Percentiles rank a stretch among this genome's conserved stretches.
Conservation (phyloP, 92 coral and sea anemone species). For the Porites rus region DNA sequence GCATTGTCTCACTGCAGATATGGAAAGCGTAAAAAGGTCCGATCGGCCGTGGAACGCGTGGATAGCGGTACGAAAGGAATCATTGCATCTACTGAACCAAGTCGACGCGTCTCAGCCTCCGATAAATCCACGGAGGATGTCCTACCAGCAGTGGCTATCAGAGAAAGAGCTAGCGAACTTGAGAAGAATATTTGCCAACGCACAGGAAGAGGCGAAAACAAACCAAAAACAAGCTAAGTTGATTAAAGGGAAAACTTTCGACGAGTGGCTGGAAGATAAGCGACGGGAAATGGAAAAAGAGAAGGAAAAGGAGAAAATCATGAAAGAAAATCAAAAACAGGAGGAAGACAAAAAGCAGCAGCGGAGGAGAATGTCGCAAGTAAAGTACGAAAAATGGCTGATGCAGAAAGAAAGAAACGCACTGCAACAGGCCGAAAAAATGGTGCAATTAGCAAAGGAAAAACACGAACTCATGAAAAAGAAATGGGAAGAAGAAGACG, state of each 20-base stretch:
- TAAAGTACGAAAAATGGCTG: slow-evolving; percentile 92
- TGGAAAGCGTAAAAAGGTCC: slow-evolving; percentile 77
- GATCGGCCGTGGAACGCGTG: slow-evolving; percentile 95
- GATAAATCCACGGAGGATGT: slow-evolving; percentile 61
- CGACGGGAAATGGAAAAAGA: slow-evolving; percentile 72
- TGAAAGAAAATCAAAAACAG: slow-evolving; percentile 66
- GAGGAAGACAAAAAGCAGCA: slow-evolving; percentile 67
- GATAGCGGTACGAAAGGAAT: slow-evolving; percentile 82
- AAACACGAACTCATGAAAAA: slow-evolving; percentile 79
- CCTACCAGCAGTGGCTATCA: slow-evolving; percentile 92
- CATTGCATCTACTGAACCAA: slow-evolving; percentile 34
- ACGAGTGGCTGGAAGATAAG: slow-evolving; percentile 96
- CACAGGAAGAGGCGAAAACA: slow-evolving; percentile 72
- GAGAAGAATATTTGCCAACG: slow-evolving; percentile 70
- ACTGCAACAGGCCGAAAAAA: slow-evolving; percentile 80
- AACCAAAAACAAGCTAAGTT: slow-evolving; percentile 66
- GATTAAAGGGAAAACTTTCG: slow-evolving; percentile 88
- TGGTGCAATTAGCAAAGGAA: slow-evolving; percentile 73
- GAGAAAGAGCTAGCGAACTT: slow-evolving; percentile 84
- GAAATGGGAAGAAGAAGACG: slow-evolving; percentile 91
- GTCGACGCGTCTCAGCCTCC: slow-evolving; percentile 49
- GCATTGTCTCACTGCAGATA: slow-evolving; percentile 20
- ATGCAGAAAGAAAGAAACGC: slow-evolving; percentile 88
- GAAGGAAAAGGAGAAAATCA: slow-evolving; percentile 70
- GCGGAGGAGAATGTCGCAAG: slow-evolving; percentile 83